Conservation (phyloP, 2,113 vertebrate genomes). For the Sciurus niger region DNA sequence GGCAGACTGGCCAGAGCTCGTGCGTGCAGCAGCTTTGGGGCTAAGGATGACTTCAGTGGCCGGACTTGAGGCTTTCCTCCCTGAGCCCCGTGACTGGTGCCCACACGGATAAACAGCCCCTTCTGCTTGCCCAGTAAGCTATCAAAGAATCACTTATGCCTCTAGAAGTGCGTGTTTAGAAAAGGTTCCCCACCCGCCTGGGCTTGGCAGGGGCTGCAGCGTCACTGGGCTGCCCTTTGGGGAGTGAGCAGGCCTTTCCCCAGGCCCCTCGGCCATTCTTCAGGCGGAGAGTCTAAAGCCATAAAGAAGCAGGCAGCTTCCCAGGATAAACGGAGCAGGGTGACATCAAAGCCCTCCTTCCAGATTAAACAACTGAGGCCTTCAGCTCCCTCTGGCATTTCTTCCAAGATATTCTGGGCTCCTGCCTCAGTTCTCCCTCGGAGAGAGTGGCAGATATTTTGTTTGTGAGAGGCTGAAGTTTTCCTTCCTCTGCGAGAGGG, state of each 20-base stretch:
- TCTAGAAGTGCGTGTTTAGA: conserved; percentile 89
- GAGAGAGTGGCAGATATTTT: conserved; percentile 87
- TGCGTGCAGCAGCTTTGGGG: not conserved
- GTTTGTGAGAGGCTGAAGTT: conserved; percentile 85
- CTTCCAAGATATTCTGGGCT: conserved; percentile 90
- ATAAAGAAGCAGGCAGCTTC: conserved; percentile 87
- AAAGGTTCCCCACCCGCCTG: conserved; percentile 87
- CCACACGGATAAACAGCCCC: conserved; percentile 80
- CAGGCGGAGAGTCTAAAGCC: conserved; percentile 83
- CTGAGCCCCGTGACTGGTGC: conserved; percentile 80
- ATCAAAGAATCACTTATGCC: conserved; percentile 90
- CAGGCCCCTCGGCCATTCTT: conserved; percentile 83
- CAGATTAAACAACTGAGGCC: conserved; percentile 88
- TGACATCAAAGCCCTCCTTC: conserved; percentile 90
- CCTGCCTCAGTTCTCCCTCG: conserved; percentile 88
- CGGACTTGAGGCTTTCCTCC: conserved; percentile 82
- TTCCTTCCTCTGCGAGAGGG: conserved; percentile 80
- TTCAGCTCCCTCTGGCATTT: conserved; percentile 88
- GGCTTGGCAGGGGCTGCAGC: conserved; percentile 82
- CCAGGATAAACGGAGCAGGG: conserved; percentile 89
- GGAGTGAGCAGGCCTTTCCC: conserved; percentile 82
- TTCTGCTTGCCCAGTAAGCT: conserved; percentile 85
- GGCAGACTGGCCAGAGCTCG: not conserved
- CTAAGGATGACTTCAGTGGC: conserved; percentile 79
- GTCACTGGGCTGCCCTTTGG: conserved; percentile 67